A percentile compares a stretch with the other conserved stretches of the same genome.
These are phyloP conservation scores for Heterohyrax brucei DNA, from an alignment of 2,797 vertebrate genomes.

Conservation along the genomic window DNA sequence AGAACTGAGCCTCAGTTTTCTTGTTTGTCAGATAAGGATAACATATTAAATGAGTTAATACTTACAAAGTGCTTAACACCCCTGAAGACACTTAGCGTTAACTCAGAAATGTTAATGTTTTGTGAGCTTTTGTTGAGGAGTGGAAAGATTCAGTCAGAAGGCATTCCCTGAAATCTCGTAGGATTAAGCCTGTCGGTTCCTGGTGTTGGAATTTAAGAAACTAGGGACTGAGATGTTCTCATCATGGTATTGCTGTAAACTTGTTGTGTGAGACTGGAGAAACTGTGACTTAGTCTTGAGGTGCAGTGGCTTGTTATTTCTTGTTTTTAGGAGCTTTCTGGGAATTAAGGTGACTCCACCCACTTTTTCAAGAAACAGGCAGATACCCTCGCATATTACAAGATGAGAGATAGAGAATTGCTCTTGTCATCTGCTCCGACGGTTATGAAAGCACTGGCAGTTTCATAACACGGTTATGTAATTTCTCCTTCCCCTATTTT, in stretches of 20 bases:
- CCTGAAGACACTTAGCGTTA: neutral
- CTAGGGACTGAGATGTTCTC: neutral
- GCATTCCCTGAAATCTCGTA: neutral
- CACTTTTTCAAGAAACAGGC: slow-evolving; percentile 56
- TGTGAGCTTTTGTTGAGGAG: neutral
- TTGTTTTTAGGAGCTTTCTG: slow-evolving; percentile 55
- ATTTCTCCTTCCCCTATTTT: slow-evolving; percentile 74
- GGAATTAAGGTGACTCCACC: slow-evolving; percentile 33
- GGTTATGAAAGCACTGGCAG: neutral
- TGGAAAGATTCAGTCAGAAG: neutral
- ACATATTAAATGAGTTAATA: neutral
- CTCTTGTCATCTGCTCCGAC: neutral
- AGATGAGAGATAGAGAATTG: neutral
- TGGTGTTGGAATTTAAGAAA: neutral
- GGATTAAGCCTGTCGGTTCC: neutral
- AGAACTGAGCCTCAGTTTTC: neutral
- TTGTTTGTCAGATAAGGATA: neutral
- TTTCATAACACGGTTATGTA: slow-evolving; percentile 64
- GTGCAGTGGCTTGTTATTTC: neutral
- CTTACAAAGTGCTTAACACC: neutral
- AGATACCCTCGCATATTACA: neutral
- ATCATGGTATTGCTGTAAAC: neutral
- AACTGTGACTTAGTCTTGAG: neutral
- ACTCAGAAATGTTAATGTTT: neutral
- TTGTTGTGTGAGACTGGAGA: neutral